Base-by-base conservation (phyloP, 2,113 vertebrate genomes). In the Tragelaphus buxtoni region DNA sequence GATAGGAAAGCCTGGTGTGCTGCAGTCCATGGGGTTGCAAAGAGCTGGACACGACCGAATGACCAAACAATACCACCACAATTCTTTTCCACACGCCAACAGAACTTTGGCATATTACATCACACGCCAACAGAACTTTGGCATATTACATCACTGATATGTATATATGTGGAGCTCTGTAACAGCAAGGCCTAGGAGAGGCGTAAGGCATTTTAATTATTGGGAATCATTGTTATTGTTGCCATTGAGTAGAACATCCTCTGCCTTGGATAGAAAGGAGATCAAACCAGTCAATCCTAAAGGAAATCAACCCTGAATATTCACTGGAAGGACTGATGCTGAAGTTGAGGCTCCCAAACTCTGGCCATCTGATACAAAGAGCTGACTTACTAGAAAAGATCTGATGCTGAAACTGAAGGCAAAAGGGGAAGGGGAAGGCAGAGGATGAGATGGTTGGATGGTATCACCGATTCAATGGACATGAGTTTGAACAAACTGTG, bases 121-220 rank as follows among this genome's bases (percentile, higher is more conserved):
- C 28, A 5, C 26, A 12, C 5, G 28, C 51, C 56, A 65, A 65
- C 14, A 13, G 30, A 1, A 7, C 39, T 11, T 8, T 3, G 10
- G 0, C 2, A 0, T n/a, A 3, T 18, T 0, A 12, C 1, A 3
- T 69, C 28, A 5, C 26, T 2, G 14, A 28, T 0, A 6, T 9
- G 5, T 14, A 2, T 14, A 2, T 0, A 17, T 2, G 9, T 17
- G n/a, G 22, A 13, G 47, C 42, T 69, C 60, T 30, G 49, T 30
- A 26, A 39, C 4, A 17, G 10, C 35, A 9, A 63, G 39, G 17
- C 32, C 79, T 28, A 6, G 14, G 14, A 30, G 63, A 26, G 42
- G 9, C 7, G 10, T 35, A 35, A 47, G 22, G 39, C 32, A 4
- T 7, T 35, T 80, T n/a, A 51, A 51, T 51, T 72, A 32, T 16